Evolutionary conservation across 2,113 vertebrate genomes (phyloP).

Genomic region (Heliornis fulica): DNA sequence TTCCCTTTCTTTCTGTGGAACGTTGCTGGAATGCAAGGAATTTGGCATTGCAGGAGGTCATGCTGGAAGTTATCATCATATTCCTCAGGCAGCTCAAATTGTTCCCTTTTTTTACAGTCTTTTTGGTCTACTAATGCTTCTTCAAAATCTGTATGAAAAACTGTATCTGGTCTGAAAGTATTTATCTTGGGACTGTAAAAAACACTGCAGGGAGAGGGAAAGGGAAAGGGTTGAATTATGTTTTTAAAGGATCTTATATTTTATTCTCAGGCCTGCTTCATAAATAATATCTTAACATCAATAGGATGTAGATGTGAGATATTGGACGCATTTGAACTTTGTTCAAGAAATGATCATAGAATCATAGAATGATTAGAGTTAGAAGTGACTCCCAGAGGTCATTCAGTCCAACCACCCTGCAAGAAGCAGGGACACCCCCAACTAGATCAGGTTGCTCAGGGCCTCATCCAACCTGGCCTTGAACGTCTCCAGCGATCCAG

Average conservation of each 20-base stretch:
- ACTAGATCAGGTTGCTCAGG: no score
- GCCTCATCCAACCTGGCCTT: no score
- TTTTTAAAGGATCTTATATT: not conserved
- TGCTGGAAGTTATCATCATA: not conserved
- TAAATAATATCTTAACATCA: not conserved
- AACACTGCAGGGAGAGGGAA: not conserved
- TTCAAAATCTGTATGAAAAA: not conserved
- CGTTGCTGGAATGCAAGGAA: not conserved
- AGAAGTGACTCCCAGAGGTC: no score
- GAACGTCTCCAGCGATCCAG: no score
- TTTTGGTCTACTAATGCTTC: not conserved
- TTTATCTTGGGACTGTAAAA: not conserved
- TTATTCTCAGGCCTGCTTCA: not conserved
- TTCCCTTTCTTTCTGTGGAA: not conserved
- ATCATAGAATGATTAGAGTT: no score
- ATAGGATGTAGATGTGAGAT: not conserved
- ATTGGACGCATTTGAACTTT: not conserved
- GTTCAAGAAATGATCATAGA: not conserved
- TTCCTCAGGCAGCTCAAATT: not conserved
- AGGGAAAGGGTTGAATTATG: not conserved
- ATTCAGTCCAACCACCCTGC: no score
- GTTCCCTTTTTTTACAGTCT: not conserved
- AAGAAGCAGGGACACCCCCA: no score
- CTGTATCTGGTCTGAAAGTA: not conserved
- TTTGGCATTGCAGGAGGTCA: not conserved